Evolutionary conservation across 2,113 vertebrate genomes (phyloP).

Genomic region (Phylloscopus trochiloides): DNA sequence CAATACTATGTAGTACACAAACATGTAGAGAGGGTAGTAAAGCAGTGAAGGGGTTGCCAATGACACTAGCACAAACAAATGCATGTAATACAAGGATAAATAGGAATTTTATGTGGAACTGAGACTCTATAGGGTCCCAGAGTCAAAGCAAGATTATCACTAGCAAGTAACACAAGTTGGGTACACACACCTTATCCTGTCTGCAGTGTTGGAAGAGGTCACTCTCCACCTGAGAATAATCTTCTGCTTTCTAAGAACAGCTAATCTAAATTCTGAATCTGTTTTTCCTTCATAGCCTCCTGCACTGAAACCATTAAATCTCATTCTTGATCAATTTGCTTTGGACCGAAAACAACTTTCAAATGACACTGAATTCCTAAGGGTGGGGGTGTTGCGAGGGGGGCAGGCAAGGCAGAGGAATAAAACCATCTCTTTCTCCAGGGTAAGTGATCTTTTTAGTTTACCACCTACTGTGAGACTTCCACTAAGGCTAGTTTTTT

Average conservation of each 20-base stretch:
- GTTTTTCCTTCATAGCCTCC: background rate
- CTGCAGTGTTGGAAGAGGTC: background rate
- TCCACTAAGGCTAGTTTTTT: background rate
- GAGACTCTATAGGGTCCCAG: background rate
- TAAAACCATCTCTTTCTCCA: background rate
- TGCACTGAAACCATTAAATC: background rate
- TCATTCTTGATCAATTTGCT: background rate
- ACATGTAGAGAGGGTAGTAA: background rate
- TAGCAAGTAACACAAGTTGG: background rate
- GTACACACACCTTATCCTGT: background rate
- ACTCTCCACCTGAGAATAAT: background rate
- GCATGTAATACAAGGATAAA: background rate
- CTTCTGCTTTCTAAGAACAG: background rate
- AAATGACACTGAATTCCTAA: constrained; percentile 20
- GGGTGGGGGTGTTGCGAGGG: background rate
- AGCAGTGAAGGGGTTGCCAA: background rate
- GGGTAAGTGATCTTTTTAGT: background rate
- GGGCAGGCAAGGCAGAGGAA: background rate
- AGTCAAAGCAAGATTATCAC: background rate
- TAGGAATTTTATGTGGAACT: background rate
- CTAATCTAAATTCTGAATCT: background rate
- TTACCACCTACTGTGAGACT: background rate
- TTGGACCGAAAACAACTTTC: background rate
- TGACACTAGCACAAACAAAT: background rate
- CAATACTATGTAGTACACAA: background rate